Evolutionary conservation across 2,888 invertebrate genomes (phyloP).

Genomic region (Bimastos eiseni): DNA sequence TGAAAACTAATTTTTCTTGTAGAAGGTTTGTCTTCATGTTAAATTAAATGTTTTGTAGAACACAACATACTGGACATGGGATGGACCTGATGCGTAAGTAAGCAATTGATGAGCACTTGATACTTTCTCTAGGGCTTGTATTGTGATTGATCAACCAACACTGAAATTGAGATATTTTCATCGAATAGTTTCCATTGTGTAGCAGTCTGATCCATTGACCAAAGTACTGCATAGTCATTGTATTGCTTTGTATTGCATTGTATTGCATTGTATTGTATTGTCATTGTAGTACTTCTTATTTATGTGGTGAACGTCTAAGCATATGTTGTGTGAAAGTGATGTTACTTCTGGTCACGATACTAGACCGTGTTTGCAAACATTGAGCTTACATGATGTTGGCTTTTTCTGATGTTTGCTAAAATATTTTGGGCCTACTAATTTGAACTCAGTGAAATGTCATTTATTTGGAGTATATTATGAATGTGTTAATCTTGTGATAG

Average conservation of each 20-base stretch:
- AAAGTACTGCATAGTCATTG: background rate
- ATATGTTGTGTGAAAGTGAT: background rate
- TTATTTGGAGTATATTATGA: background rate
- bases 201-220: background rate
- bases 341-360: background rate
- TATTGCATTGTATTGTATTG: background rate
- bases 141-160: slow-evolving; percentile 18
- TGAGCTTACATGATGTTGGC: background rate
- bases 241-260: background rate
- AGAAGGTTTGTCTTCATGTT: background rate
- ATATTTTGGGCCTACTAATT: background rate
- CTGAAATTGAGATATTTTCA: background rate
- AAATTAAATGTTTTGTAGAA: slow-evolving; percentile 51
- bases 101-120: background rate
- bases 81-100: slow-evolving; percentile 86
- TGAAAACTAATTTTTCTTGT: background rate
- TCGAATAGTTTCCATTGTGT: background rate
- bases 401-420: background rate
- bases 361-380: background rate
- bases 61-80: slow-evolving; percentile 64
- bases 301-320: background rate
- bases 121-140: background rate
- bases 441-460: background rate
- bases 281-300: background rate
- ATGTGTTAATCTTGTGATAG: slow-evolving; percentile 35